Conservation (phyloP, 2,113 vertebrate species). For the Marcusenius ussheri region DNA sequence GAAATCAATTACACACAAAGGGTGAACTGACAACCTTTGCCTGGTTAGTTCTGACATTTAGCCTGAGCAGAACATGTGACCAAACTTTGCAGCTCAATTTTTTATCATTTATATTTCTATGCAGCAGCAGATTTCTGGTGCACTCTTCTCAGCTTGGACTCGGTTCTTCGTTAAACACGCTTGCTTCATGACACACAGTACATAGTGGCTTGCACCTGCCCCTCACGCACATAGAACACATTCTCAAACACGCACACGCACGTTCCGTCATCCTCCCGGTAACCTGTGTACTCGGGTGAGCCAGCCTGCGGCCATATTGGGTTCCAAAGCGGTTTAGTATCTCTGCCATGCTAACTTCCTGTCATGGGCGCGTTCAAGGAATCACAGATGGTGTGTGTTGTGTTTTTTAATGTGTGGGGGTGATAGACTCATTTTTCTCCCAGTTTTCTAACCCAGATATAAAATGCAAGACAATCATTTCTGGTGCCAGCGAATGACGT, state of each 20-base stretch:
- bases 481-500: background rate
- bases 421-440: background rate
- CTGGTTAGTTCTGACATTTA: background rate
- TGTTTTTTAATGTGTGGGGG: background rate
- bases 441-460: background rate
- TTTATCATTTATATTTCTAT: background rate
- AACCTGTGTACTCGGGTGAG: background rate
- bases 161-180: background rate
- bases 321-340: background rate
- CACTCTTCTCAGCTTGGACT: background rate
- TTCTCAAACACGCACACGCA: background rate
- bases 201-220: background rate
- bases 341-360: background rate
- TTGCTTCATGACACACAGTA: background rate
- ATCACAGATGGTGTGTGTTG: background rate
- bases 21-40: background rate
- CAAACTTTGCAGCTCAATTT: background rate
- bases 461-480: background rate
- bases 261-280: background rate
- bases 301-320: background rate
- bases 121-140: background rate
- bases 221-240: background rate
- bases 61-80: background rate
- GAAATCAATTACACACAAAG: background rate
- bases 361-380: background rate